Conservation (phyloP, 2,888 invertebrate species). For the Drosophila leonis region DNA sequence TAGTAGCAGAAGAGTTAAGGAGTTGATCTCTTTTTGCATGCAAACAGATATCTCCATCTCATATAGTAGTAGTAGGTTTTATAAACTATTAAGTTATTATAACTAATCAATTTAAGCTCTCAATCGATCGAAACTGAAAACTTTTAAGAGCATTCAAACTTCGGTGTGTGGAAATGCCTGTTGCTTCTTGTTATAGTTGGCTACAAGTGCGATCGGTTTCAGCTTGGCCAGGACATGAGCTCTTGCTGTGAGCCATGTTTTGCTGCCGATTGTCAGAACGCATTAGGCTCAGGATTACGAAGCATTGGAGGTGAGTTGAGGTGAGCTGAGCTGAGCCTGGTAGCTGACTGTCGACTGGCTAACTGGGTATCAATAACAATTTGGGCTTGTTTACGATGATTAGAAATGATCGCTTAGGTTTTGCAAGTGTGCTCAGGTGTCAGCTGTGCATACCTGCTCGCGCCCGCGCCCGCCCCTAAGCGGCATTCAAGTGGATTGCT, state of each 20-base stretch:
- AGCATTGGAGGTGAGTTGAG: background rate
- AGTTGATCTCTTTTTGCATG: too few relatives aligned
- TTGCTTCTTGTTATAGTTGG: background rate
- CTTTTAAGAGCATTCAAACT: background rate
- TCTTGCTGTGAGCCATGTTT: slow-evolving; percentile 52
- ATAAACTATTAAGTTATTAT: background rate
- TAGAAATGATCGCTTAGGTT: slow-evolving; percentile 45
- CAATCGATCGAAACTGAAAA: background rate
- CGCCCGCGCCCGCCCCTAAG: background rate
- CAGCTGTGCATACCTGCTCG: slow-evolving; percentile 66
- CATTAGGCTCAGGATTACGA: slow-evolving; percentile 59
- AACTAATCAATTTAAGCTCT: background rate
- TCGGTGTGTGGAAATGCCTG: background rate
- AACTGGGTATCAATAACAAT: slow-evolving; percentile 70
- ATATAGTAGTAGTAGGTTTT: background rate
- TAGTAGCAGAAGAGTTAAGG: background rate
- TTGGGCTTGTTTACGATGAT: slow-evolving; percentile 45
- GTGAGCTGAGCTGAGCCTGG: slow-evolving; percentile 15
- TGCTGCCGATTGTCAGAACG: slow-evolving; percentile 79
- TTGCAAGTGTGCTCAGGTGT: slow-evolving; percentile 72
- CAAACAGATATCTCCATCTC: background rate
- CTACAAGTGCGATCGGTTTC: slow-evolving; percentile 62
- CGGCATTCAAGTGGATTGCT: background rate
- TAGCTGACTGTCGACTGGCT: slow-evolving; percentile 19
- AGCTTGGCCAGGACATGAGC: slow-evolving; percentile 66